phyloP scores from a whole-genome alignment of 1,140 invertebrate genomes.

The Colletes gigas region DNA sequence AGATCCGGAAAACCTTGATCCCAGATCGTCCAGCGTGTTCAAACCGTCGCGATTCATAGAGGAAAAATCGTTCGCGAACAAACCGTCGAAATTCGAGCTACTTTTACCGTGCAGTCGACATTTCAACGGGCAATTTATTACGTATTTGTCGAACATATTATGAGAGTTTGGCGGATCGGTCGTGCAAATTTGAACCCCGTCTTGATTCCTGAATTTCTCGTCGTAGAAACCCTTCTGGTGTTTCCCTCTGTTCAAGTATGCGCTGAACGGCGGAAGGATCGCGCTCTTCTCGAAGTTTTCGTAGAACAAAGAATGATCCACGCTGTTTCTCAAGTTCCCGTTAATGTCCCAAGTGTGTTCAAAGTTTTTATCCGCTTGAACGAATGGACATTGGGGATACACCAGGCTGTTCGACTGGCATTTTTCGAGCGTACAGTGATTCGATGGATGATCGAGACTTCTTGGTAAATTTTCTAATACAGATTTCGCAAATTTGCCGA shows the following conservation, averaged over 20 bases:
- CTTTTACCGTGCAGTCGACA: neutral
- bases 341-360: neutral
- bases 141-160: neutral
- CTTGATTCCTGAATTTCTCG: neutral
- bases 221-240: neutral
- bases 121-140: neutral
- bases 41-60: neutral
- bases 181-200: too few species aligned
- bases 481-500: constrained; percentile 4
- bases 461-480: neutral
- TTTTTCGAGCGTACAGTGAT: neutral
- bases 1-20: neutral
- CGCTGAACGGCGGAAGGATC: constrained; percentile 7
- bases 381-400: neutral
- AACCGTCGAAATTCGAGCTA: too few species aligned
- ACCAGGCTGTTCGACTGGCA: too few species aligned
- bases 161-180: neutral
- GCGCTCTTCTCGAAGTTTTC: neutral
- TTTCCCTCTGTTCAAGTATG: neutral
- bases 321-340: neutral
- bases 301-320: neutral
- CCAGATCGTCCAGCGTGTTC: neutral
- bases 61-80: neutral
- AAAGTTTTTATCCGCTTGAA: neutral
- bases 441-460: too few species aligned